Base-by-base conservation (phyloP, 2,113 vertebrate genomes). In the Pteruthius melanotis region DNA sequence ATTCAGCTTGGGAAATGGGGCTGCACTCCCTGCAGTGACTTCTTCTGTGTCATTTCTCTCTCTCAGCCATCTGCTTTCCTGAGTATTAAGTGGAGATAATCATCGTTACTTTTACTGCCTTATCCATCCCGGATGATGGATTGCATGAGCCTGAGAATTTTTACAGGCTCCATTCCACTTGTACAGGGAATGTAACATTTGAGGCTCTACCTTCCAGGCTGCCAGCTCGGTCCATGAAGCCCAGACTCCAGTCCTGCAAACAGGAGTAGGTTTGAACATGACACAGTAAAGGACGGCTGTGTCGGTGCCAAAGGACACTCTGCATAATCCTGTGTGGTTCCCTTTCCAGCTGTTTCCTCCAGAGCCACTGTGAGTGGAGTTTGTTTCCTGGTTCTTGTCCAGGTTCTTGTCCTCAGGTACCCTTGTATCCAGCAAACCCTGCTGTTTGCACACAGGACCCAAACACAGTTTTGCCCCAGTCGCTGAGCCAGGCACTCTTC, bases 371-470 rank as follows among this genome's bases (percentile, higher is more conserved):
- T 15, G 64, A 83, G 14, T 8, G 1, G 49, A 66, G 24, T 28
- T 84, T 77, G 50, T 82, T 94, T 93, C 87, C 72, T 69, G 72
- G 13, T 54, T 66, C 54, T 69, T 82, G 53, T 93, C 87, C 72
- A 65, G 72, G 13, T 54, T 66, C 54, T 69, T 82, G 53, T 91
- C 69, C 92, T 93, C 90, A 79, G 20, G 15, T 1, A 27, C 82
- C 69, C 87, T 45, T 15, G 72, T 21, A 56, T 31, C 5, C 66
- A 83, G n/a, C 28, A 88, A 72, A 83, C 15, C 9, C 26, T 37
- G 19, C 50, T 0, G 4, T 79, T 76, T 85, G 40, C 44, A 44
- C 24, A 40, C 14, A 84, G 21, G 27, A 77, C 23, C 10, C 68
- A 72, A 44, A 27, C 27, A 71, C 11, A 15, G 39, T 66, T 84